Base-by-base conservation (phyloP, 2,113 vertebrate species). In the Echinops telfairi region DNA sequence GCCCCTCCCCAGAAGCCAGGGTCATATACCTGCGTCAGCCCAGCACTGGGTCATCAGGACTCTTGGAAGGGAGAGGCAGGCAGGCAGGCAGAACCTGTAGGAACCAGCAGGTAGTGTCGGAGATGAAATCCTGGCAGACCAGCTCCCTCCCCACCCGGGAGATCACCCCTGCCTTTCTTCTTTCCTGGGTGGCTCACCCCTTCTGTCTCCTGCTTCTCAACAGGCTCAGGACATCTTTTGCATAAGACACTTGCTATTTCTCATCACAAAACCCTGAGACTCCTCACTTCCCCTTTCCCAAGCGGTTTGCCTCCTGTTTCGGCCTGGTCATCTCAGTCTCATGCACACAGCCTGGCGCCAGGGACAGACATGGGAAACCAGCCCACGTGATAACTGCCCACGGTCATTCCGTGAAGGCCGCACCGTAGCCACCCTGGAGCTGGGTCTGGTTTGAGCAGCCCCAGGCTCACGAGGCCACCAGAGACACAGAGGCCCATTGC, bases 231-330 rank as follows among this genome's bases (percentile, higher is more conserved):
- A 47, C 36, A 6, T 58, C 64, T 83, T 88, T 79, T 70, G 82
- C 29, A 70, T 3, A 75, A 89, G 0, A 15, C 36, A 47, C 73
- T 90, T 88, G 90, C 36, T 62, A 38, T 25, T 85, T 85, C 91
- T 83, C 16, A 27, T 79, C 43, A 22, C 73, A 60, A 85, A 90
- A 60, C 4, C n/a, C 33, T 3, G 0, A 22, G 57, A 83, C 83
- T 80, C 68, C 64, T 73, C 47, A 71, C 58, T 83, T 93, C 86
- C 64, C 79, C 89, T 88, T 95, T 58, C 23, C 25, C 17, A 33
- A 81, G 43, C 19, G 76, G n/a, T 60, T 6, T 17, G 11, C 8
- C 3, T 43, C 62, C 31, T 31, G 25, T 16, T 27, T 53, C 12
- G 19, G 25, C 27, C 38, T n/a, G 53, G 66, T 79, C 76, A 66